Evolutionary conservation across 2,797 vertebrate genomes (phyloP), one percentile per base, ranked within the genome.

Genomic region (Brachyalestes nurse): DNA sequence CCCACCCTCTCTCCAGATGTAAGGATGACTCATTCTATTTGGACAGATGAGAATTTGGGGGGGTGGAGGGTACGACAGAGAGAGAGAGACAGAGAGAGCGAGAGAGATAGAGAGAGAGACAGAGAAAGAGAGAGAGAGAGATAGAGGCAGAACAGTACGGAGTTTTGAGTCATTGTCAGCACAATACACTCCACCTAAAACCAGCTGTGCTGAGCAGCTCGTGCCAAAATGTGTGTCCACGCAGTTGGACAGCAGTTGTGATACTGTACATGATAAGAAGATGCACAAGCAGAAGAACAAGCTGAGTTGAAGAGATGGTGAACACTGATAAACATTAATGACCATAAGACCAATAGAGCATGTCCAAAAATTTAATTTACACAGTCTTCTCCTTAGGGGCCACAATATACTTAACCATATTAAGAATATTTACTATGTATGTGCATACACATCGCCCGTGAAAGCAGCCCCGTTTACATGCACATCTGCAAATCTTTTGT

Each of bases 201-300:
- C 57, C 82, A 83, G 82, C 77, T 79, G 82, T 80, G 67, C 72
- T n/a, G 65, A 74, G 57, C 55, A 70, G 62, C 53, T 74, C 45
- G 53, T 72, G 64, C 57, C 57, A 74, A 34, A 34, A 51, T 45
- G 64, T 75, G 70, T 49, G 21, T 55, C 25, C 34, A n/a, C n/a
- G n/a, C n/a, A n/a, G n/a, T n/a, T n/a, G n/a, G n/a, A n/a, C n/a
- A n/a, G n/a, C n/a, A n/a, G n/a, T n/a, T n/a, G n/a, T n/a, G n/a
- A n/a, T n/a, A n/a, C n/a, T n/a, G n/a, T n/a, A n/a, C n/a, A n/a
- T n/a, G n/a, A n/a, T n/a, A n/a, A n/a, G n/a, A n/a, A n/a, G n/a
- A n/a, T n/a, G n/a, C n/a, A n/a, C n/a, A 23, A 21, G 57, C 21
- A 23, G 25, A 4, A 1, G 16, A 13, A 17, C 53, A 57, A 60